Evolutionary conservation across 30 jellyfish, hydroid and myxozoan species (phyloP).

Genomic region (Chrysaora quinquecirrha): DNA sequence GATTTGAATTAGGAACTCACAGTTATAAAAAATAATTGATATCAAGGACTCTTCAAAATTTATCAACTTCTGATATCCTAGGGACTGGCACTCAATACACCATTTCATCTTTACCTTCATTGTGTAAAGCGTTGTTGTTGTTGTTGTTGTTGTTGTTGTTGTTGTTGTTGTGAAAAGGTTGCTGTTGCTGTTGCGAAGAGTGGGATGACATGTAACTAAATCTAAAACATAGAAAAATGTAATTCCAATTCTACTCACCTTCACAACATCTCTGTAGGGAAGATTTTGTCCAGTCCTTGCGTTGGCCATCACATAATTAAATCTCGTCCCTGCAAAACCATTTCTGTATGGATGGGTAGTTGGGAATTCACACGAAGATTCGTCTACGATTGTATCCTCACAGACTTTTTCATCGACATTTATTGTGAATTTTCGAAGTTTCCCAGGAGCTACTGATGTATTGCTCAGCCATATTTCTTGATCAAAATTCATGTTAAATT

Average conservation of each 20-base stretch:
- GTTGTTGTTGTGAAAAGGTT: no score
- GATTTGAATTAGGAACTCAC: no score
- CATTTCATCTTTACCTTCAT: no score
- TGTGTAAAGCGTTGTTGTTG: no score
- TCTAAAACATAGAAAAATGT: no score
- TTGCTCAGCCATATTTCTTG: conserved; percentile 78
- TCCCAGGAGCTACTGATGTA: conserved; percentile 87
- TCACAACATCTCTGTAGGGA: conserved; percentile 91
- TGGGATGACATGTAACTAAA: no score
- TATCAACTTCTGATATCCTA: no score
- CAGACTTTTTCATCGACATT: conserved; percentile 61
- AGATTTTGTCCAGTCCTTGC: conserved; percentile 72
- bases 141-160: no score
- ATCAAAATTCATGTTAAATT: conserved; percentile 85
- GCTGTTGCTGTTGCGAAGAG: no score
- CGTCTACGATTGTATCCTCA: conserved; percentile 48
- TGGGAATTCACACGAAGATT: conserved; percentile 87
- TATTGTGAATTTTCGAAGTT: conserved; percentile 43
- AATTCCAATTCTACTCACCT: conserved; percentile 83
- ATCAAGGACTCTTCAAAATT: no score
- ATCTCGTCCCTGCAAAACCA: conserved; percentile 83
- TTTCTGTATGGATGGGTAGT: conserved; percentile 92
- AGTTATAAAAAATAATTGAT: no score
- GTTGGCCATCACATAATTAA: conserved; percentile 83
- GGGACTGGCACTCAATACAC: no score